phyloP scores from a whole-genome alignment of 1,140 invertebrate genomes.

The Anthonomus grandis region DNA sequence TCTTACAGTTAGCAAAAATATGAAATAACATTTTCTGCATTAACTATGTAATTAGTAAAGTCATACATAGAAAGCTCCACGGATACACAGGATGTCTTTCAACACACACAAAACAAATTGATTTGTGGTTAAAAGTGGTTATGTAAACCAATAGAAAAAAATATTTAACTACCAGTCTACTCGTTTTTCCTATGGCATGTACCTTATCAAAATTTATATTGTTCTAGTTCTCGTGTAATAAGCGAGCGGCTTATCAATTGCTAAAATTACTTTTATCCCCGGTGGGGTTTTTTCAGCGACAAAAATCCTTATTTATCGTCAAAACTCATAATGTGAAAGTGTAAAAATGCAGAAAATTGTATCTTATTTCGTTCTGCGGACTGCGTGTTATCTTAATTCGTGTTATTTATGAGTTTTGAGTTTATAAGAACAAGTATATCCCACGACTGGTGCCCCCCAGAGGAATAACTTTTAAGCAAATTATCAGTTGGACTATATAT shows the following conservation, averaged over 20 bases:
- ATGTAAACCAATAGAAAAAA: too few relatives aligned
- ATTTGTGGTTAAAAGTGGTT: too few relatives aligned
- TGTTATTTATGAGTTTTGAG: background rate
- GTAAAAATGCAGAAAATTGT: background rate
- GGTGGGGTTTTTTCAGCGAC: background rate
- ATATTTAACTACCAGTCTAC: too few relatives aligned
- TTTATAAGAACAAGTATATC: background rate
- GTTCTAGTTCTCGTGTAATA: background rate
- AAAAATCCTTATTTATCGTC: background rate
- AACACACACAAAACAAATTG: too few relatives aligned
- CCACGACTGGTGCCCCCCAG: background rate
- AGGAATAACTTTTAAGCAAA: background rate
- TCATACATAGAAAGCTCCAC: too few relatives aligned
- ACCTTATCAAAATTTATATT: background rate
- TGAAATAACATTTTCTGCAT: too few relatives aligned
- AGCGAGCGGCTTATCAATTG: background rate
- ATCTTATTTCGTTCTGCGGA: background rate
- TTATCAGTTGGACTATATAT: background rate
- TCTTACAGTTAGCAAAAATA: too few relatives aligned
- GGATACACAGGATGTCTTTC: too few relatives aligned
- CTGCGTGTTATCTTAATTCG: background rate
- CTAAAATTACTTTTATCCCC: background rate
- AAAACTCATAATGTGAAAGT: background rate
- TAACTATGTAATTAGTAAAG: too few relatives aligned
- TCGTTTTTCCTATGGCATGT: too few relatives aligned